Percentiles rank a stretch among this genome's conserved stretches.
phyloP scores from a whole-genome alignment of 2,888 invertebrate species.

The Salpingus planirostris region DNA sequence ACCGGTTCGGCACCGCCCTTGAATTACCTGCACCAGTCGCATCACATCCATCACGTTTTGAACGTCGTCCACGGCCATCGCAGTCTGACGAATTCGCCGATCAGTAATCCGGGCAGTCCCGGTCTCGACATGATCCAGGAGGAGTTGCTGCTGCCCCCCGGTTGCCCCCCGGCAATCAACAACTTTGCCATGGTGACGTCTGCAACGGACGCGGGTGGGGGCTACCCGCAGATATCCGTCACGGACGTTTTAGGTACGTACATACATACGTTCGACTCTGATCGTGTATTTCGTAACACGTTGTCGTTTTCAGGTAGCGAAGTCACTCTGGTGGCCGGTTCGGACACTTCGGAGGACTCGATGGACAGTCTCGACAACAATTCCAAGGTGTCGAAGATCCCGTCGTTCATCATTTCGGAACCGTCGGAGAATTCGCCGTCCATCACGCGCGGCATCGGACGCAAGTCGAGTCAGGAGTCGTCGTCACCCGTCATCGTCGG shows the following conservation, averaged over 20 bases:
- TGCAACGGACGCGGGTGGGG: conserved; percentile 32
- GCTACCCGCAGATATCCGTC: conserved; percentile 80
- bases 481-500: neutral
- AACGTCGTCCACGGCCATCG: conserved; percentile 45
- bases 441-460: conserved; percentile 60
- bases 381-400: conserved; percentile 43
- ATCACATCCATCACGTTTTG: conserved; percentile 37
- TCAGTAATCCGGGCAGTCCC: conserved; percentile 56
- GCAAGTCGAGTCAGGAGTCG: conserved; percentile 56
- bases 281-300: neutral
- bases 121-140: conserved; percentile 72
- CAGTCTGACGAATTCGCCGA: conserved; percentile 53
- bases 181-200: conserved; percentile 26
- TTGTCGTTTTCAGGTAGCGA: conserved; percentile 64
- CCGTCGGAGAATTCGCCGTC: conserved; percentile 69
- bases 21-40: conserved; percentile 23
- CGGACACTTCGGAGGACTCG: conserved; percentile 64
- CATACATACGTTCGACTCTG: neutral
- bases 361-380: conserved; percentile 60
- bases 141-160: too few species aligned
- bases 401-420: conserved; percentile 63
- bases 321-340: conserved; percentile 65
- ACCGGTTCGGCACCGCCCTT: conserved; percentile 5
- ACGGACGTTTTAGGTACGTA: conserved; percentile 55
- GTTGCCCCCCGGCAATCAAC: conserved; percentile 43